Conservation (phyloP, 1,140 invertebrate genomes). For the Drosophila erecta region DNA sequence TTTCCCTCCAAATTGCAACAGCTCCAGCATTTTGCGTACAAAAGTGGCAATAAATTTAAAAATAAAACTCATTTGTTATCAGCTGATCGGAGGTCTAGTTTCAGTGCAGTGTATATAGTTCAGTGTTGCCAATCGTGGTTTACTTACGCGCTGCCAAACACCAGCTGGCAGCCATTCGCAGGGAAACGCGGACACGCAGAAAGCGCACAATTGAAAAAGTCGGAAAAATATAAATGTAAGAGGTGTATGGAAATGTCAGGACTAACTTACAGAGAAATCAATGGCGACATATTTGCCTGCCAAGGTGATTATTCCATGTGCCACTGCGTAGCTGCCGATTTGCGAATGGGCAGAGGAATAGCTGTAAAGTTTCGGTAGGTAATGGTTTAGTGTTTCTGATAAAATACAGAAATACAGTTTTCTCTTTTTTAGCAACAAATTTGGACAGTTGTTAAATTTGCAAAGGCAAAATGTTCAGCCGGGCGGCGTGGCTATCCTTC, state of each 20-base stretch:
- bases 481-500: conserved; percentile 86
- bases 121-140: neutral
- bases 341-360: conserved; percentile 88
- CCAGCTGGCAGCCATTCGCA: conserved; percentile 18
- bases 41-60: conserved; percentile 86
- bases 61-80: conserved; percentile 86
- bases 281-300: conserved; percentile 86
- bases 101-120: too few relatives aligned
- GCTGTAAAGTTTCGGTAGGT: conserved; percentile 85
- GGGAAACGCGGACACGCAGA: neutral
- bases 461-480: conserved; percentile 75
- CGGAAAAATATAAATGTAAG: neutral
- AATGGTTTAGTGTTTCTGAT: neutral
- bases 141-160: conserved; percentile 21
- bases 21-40: conserved; percentile 87
- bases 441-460: conserved; percentile 79
- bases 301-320: conserved; percentile 85
- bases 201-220: conserved; percentile 37
- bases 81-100: conserved; percentile 1
- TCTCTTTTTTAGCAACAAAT: conserved; percentile 59
- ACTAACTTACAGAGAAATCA: conserved; percentile 75
- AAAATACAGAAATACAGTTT: neutral
- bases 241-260: conserved; percentile 33
- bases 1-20: conserved; percentile 87
- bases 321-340: conserved; percentile 87